Conservation (phyloP, 2,113 vertebrate species). For the Campylorhamphus procurvoides region DNA sequence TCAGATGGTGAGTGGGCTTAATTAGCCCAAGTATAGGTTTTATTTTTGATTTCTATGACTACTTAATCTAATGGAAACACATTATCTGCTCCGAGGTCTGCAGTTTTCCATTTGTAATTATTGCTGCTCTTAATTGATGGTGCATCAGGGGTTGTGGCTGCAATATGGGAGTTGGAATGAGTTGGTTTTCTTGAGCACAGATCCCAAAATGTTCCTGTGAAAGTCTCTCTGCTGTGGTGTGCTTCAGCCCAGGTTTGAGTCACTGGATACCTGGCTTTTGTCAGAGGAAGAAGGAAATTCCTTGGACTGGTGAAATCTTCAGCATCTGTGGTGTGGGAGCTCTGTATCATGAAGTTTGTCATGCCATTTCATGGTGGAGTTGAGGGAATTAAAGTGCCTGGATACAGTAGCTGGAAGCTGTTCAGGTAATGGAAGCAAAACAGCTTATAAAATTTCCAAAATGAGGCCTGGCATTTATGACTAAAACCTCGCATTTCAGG, state of each 20-base stretch:
- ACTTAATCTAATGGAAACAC: slow-evolving; percentile 80
- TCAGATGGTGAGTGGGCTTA: slow-evolving; percentile 82
- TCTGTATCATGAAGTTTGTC: rapidly evolving
- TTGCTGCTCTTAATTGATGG: slow-evolving; percentile 76
- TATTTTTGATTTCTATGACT: slow-evolving; percentile 78
- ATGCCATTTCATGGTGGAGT: not conserved
- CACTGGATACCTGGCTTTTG: not conserved
- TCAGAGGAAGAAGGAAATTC: not conserved
- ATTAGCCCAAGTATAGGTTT: slow-evolving; percentile 79
- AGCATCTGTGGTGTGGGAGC: rapidly evolving
- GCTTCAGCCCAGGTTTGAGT: not conserved
- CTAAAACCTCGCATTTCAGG: slow-evolving; percentile 59
- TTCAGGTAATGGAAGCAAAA: slow-evolving; percentile 50
- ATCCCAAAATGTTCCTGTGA: not conserved
- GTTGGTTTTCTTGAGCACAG: not conserved
- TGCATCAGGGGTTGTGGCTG: slow-evolving; percentile 70
- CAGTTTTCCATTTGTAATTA: slow-evolving; percentile 77
- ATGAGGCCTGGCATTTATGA: slow-evolving; percentile 64
- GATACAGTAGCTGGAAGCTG: slow-evolving; percentile 24
- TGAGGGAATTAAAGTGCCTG: not conserved
- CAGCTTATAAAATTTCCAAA: slow-evolving; percentile 30
- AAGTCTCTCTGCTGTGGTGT: not conserved
- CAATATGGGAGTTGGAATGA: slow-evolving; percentile 68
- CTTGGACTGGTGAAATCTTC: rapidly evolving
- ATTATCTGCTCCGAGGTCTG: slow-evolving; percentile 74